Evolutionary conservation across 2,888 invertebrate species (phyloP).

Genomic region (Apotomis capreana): DNA sequence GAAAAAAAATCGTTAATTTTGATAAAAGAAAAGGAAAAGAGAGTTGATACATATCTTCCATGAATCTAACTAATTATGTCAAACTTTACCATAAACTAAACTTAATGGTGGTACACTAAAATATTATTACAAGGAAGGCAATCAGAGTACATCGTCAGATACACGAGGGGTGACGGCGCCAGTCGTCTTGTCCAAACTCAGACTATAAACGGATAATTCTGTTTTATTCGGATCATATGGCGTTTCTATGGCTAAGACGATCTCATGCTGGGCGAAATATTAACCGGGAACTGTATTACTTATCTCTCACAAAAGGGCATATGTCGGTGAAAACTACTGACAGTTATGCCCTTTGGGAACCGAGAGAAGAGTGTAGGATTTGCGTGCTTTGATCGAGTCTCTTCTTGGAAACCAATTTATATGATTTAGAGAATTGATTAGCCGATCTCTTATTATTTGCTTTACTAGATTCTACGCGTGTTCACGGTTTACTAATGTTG

Average conservation of each 20-base stretch:
- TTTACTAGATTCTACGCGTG: too few species aligned
- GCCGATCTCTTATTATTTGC: neutral
- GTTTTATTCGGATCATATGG: slow-evolving; percentile 40
- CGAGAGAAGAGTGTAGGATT: neutral
- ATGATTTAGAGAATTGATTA: neutral
- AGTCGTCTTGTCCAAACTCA: slow-evolving; percentile 52
- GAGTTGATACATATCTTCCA: too few species aligned
- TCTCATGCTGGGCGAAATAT: slow-evolving; percentile 32
- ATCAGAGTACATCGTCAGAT: slow-evolving; percentile 51
- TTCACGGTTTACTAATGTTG: too few species aligned
- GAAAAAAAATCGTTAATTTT: too few species aligned
- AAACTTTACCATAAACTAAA: slow-evolving; percentile 1
- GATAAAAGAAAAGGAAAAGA: too few species aligned
- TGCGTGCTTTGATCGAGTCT: neutral
- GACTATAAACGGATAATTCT: slow-evolving; percentile 37
- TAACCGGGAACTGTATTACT: neutral
- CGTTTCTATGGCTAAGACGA: slow-evolving; percentile 32
- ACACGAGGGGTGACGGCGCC: slow-evolving; percentile 70
- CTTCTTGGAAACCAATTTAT: slow-evolving; percentile 44
- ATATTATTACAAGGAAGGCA: slow-evolving; percentile 50
- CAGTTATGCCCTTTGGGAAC: neutral
- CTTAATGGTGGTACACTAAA: slow-evolving; percentile 51
- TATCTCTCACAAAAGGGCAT: slow-evolving; percentile 39
- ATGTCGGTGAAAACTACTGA: neutral
- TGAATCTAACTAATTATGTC: neutral